Conservation (phyloP, 2,797 vertebrate genomes). For the Sebastes diploproa region DNA sequence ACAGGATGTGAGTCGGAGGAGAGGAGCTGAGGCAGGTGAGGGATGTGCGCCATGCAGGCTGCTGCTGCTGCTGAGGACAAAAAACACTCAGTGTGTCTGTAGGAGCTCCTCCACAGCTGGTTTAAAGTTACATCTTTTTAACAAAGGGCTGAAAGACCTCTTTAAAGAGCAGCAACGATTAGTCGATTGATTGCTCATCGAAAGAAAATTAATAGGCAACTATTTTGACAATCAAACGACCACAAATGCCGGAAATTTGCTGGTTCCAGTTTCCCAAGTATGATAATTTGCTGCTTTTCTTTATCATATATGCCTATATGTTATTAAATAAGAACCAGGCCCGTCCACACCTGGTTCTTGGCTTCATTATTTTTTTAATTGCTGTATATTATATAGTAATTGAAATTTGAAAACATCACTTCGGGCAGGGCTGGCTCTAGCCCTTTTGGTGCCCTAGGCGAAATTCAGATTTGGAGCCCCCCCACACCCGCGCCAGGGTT, state of each 20-base stretch:
- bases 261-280: not conserved
- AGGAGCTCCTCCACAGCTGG: no score
- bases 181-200: not conserved
- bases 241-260: not conserved
- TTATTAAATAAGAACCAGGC: no score
- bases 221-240: not conserved
- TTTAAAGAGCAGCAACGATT: not conserved
- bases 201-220: not conserved
- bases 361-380: no score
- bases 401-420: not conserved
- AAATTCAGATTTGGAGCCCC: no score
- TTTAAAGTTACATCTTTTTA: not conserved
- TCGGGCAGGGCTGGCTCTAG: no score
- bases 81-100: not conserved
- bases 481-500: no score
- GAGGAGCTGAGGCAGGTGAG: constrained; percentile 74
- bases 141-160: no score
- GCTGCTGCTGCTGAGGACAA: constrained; percentile 1
- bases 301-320: not conserved
- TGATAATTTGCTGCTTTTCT: not conserved
- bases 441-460: no score
- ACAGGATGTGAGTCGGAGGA: constrained; percentile 68
- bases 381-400: no score
- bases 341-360: no score
- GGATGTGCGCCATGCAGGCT: constrained; percentile 53